Conservation (phyloP, 2,888 invertebrate genomes). For the Resseliella maxima region DNA sequence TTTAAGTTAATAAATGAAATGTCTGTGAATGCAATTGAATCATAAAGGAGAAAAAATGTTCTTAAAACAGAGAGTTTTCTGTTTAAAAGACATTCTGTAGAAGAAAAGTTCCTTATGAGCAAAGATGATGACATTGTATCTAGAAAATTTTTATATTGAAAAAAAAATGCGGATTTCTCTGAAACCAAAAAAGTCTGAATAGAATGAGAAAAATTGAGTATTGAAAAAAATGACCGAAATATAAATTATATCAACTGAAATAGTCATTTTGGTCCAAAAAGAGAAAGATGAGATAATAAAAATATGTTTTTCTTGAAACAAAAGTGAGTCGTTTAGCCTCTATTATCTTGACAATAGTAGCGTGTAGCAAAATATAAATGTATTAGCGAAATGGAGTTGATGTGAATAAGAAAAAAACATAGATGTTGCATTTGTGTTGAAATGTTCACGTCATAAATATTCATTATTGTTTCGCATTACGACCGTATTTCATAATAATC, state of each 20-base stretch:
- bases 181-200: too few species aligned
- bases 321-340: background rate
- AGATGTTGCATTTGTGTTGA: slow-evolving; percentile 45
- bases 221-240: too few species aligned
- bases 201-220: too few species aligned
- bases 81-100: too few species aligned
- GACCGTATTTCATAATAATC: slow-evolving; percentile 55
- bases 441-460: slow-evolving; percentile 56
- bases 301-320: slow-evolving; percentile 9
- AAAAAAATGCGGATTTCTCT: too few species aligned
- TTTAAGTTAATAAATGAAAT: too few species aligned
- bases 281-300: slow-evolving; percentile 23
- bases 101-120: too few species aligned
- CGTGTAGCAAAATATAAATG: background rate
- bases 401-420: background rate
- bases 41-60: too few species aligned
- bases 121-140: too few species aligned
- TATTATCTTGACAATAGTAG: background rate
- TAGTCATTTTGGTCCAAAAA: background rate
- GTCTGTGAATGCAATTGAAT: too few species aligned
- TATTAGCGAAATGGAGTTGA: background rate
- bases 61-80: too few species aligned
- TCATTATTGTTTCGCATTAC: slow-evolving; percentile 40
- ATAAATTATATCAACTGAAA: background rate
- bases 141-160: too few species aligned